Evolutionary conservation across 2,113 vertebrate genomes (phyloP).

Genomic region (Dipodomys merriami): DNA sequence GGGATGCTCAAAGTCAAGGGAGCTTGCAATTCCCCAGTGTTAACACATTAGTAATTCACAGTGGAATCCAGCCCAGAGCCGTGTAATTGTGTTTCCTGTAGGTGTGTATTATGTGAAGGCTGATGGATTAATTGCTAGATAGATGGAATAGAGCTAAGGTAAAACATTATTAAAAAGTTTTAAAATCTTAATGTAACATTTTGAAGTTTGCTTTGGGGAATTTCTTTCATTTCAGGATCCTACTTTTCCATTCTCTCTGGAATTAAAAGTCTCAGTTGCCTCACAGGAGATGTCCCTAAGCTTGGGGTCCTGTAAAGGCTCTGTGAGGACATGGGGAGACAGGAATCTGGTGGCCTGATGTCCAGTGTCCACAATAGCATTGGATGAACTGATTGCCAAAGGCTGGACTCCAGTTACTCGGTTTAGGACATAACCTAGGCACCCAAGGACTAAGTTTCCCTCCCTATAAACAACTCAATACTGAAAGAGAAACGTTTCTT

Average conservation of each 20-base stretch:
- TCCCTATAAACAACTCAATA: constrained; percentile 28
- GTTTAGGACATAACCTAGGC: neutral
- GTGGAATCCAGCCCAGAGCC: constrained; percentile 65
- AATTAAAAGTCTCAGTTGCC: neutral
- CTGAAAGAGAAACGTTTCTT: neutral
- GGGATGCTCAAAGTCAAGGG: constrained; percentile 47
- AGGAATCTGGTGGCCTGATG: neutral
- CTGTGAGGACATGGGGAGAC: neutral
- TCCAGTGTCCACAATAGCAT: neutral
- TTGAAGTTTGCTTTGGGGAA: constrained; percentile 77
- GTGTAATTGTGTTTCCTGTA: constrained; percentile 77
- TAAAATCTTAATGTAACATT: constrained; percentile 80
- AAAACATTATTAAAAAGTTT: constrained; percentile 85
- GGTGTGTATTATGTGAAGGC: constrained; percentile 80
- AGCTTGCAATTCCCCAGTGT: constrained; percentile 69
- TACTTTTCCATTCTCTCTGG: constrained; percentile 56
- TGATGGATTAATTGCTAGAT: constrained; percentile 86
- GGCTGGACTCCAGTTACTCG: neutral
- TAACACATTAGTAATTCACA: constrained; percentile 78
- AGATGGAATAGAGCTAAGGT: constrained; percentile 82
- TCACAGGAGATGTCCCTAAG: neutral
- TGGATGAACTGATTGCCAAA: neutral
- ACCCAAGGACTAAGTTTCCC: neutral
- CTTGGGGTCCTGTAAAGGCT: neutral
- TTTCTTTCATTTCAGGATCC: constrained; percentile 52